Evolutionary conservation across 2,113 vertebrate species (phyloP).

Genomic region (Tyto alba): DNA sequence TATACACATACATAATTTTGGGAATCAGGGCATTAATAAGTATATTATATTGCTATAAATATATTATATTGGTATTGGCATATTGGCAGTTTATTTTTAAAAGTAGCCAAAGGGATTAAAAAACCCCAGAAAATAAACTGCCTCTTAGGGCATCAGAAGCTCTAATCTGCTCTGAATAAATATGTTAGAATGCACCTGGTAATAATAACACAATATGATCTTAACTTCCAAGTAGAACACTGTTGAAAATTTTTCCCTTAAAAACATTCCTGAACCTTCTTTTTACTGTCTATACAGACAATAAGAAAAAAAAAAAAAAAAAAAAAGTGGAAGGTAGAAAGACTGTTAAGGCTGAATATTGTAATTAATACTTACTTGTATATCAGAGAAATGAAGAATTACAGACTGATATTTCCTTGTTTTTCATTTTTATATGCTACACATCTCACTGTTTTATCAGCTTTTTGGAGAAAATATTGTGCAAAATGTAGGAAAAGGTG

Average conservation of each 20-base stretch:
- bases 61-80: background rate
- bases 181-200: background rate
- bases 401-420: background rate
- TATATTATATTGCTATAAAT: background rate
- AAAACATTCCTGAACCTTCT: background rate
- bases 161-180: background rate
- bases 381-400: background rate
- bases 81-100: background rate
- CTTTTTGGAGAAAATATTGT: background rate
- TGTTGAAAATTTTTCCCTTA: background rate
- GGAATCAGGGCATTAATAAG: background rate
- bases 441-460: background rate
- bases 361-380: background rate
- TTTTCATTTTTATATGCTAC: background rate
- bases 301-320: background rate
- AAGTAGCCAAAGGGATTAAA: background rate
- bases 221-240: background rate
- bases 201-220: accelerated
- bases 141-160: background rate
- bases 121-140: background rate
- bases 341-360: background rate
- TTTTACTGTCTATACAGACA: background rate
- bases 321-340: background rate
- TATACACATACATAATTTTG: background rate
- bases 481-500: background rate